phyloP scores from a whole-genome alignment of 2,797 vertebrate species.

The Myotis myotis region DNA sequence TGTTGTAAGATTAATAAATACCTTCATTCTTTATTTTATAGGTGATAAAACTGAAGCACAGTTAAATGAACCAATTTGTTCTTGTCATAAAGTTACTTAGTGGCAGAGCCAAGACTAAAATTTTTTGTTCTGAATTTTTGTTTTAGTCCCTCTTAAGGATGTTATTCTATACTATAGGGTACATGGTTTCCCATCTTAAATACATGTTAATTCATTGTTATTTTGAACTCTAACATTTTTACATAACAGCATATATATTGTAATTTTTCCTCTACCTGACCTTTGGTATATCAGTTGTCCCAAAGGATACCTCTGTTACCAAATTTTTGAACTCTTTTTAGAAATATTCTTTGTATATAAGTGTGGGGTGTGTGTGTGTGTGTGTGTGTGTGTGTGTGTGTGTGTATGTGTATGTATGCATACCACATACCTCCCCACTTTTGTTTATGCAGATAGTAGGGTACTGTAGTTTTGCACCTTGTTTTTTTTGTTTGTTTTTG shows the following conservation, averaged over 20 bases:
- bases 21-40: neutral
- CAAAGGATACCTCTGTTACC: neutral
- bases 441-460: neutral
- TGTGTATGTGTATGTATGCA: neutral
- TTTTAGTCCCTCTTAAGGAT: neutral
- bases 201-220: neutral
- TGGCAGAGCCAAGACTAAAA: neutral
- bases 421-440: neutral
- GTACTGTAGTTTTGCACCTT: neutral
- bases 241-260: neutral
- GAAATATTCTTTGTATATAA: neutral
- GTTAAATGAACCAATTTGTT: neutral
- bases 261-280: neutral
- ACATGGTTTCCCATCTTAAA: neutral
- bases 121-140: neutral
- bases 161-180: neutral
- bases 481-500: neutral
- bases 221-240: slow-evolving; percentile 18
- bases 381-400: neutral
- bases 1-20: slow-evolving; percentile 29
- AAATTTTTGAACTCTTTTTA: neutral
- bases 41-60: neutral
- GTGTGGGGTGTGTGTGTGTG: neutral
- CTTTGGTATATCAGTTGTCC: neutral
- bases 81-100: neutral